These are phyloP conservation scores for Hirtodrosophila trivittata DNA, from an alignment of 2,888 invertebrate genomes.

Conservation along the genomic window DNA sequence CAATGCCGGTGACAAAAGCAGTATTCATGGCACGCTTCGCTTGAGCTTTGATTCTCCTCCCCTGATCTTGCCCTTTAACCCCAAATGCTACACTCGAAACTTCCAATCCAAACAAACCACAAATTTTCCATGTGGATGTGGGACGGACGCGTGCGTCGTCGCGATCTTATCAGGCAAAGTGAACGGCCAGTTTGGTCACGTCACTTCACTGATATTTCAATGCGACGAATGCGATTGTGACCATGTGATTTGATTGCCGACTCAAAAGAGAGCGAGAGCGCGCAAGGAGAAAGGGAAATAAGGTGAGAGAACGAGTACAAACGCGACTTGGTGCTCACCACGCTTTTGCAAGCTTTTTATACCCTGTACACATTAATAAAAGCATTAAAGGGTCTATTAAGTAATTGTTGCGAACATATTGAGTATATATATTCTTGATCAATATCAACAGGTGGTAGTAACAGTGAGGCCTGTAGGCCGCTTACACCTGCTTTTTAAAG, in stretches of 20 bases:
- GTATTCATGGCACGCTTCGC: not conserved
- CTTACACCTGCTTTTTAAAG: too few species aligned
- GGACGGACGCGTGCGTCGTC: constrained; percentile 28
- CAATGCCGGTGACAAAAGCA: not conserved
- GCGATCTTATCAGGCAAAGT: constrained; percentile 56
- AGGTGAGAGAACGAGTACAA: constrained; percentile 13
- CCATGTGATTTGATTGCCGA: constrained; percentile 66
- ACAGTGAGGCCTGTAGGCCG: too few species aligned
- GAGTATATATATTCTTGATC: too few species aligned
- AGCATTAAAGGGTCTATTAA: too few species aligned
- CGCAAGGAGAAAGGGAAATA: constrained; percentile 1
- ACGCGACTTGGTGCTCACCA: constrained; percentile 4
- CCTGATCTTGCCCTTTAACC: constrained; percentile 27
- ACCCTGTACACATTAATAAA: constrained; percentile 13
- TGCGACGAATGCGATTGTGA: constrained; percentile 49
- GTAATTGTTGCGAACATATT: too few species aligned
- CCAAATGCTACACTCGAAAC: constrained; percentile 6
- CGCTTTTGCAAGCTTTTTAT: constrained; percentile 22
- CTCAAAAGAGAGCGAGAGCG: constrained; percentile 5
- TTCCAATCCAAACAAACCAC: constrained; percentile 18
- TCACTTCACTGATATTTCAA: constrained; percentile 66
- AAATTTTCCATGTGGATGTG: constrained; percentile 26
- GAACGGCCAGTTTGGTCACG: constrained; percentile 44
- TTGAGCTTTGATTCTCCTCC: not conserved
- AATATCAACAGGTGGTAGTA: too few species aligned